Evolutionary conservation across 2,888 invertebrate species (phyloP).

Genomic region (Calliopum simillimum): DNA sequence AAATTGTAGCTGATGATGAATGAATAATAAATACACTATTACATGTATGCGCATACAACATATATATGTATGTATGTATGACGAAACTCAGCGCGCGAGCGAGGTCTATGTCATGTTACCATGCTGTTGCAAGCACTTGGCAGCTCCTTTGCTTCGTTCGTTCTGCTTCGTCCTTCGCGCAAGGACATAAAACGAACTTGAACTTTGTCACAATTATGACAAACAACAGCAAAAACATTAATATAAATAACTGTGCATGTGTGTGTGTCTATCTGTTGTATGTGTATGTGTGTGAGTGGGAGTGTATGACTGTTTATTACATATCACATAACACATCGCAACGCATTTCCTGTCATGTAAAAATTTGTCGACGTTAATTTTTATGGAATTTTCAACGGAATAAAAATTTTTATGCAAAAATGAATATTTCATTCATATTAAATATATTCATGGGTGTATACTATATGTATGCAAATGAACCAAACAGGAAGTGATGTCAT

Average conservation of each 20-base stretch:
- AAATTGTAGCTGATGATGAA: too few species aligned
- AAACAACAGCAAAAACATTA: not conserved
- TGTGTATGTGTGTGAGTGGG: not conserved
- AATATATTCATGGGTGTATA: too few species aligned
- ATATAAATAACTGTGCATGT: not conserved
- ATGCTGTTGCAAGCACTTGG: not conserved
- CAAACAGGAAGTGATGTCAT: too few species aligned
- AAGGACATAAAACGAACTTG: conserved; percentile 4
- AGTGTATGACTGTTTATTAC: not conserved
- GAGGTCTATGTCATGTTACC: too few species aligned
- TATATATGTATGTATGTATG: not conserved
- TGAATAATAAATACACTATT: not conserved
- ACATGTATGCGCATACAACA: not conserved
- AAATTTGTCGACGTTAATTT: conserved; percentile 6
- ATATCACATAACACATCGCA: not conserved
- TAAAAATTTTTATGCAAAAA: not conserved
- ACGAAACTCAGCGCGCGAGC: not conserved
- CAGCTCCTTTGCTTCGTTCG: not conserved
- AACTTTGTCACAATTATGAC: not conserved
- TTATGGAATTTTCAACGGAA: not conserved
- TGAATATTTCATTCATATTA: conserved; percentile 5
- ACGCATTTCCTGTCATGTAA: conserved; percentile 3
- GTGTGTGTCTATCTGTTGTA: not conserved
- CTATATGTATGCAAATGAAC: too few species aligned
- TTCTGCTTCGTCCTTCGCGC: not conserved